Evolutionary conservation across 2,797 vertebrate genomes (phyloP), one percentile per base, ranked within the genome.

Genomic region (Rhabdomys pumilio): DNA sequence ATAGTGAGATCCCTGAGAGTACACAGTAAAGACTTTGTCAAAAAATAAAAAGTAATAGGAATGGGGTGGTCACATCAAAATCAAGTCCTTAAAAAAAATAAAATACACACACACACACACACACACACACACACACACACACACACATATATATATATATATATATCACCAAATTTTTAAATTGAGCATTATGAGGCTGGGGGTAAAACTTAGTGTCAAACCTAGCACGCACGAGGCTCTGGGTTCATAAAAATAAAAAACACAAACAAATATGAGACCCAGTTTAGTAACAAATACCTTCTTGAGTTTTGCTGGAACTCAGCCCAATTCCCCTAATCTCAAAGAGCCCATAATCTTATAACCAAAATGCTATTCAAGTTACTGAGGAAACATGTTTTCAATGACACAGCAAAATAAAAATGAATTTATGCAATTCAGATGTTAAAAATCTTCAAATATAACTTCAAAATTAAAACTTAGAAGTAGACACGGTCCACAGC

Each of bases 401-500:
- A 65, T 22, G 38, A 92, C 87, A 92, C 7, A 91, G 82, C 90
- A 93, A 97, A 94, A 88, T 50, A 80, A 41, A 57, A 95, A 41
- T n/a, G 57, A 94, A 90, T 80, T 87, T 80, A 93, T 73, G 53
- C 12, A 95, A 55, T 92, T 95, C 6, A 95, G 65, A 94, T 89
- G 67, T 50, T 81, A 95, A 93, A 93, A 95, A 89, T 59, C 59
- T 90, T 93, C 83, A 89, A 88, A 34, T 76, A 67, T 10, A 91
- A 85, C 63, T 69, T 92, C 77, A 57, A 38, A 59, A 87, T 77
- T 55, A 57, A 96, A 92, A 77, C 75, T 53, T 63, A 72, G 47
- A 41, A 44, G 12, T 44, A 76, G 73, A 13, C 41, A 76, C 26
- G 1, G 44, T 47, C 24, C 44, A 76, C 26, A 76, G 13, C 75